Evolutionary conservation across 2,888 invertebrate genomes (phyloP).

Genomic region (Physocephala rufipes): DNA sequence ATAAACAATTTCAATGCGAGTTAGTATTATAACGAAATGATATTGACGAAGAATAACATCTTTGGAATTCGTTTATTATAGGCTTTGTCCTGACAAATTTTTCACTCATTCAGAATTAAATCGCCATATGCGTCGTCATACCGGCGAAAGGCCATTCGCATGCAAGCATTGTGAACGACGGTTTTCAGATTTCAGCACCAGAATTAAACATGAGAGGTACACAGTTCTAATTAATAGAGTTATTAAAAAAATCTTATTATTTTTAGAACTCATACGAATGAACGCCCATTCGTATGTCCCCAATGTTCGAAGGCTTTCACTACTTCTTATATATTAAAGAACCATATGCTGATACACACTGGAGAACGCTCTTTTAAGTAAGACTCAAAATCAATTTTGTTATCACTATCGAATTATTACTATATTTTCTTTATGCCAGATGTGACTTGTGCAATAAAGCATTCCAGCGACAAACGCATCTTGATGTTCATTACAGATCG

Average conservation of each 20-base stretch:
- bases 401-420: no score
- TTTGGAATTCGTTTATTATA: conserved; percentile 33
- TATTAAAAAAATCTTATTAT: neutral
- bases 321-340: conserved; percentile 57
- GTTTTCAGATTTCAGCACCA: conserved; percentile 57
- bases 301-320: conserved; percentile 58
- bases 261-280: conserved; percentile 56
- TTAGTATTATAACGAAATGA: conserved; percentile 42
- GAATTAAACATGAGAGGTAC: conserved; percentile 54
- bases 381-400: conserved; percentile 27
- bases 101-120: conserved; percentile 57
- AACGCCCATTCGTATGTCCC: conserved; percentile 54
- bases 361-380: conserved; percentile 57
- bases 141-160: conserved; percentile 56
- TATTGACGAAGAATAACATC: neutral
- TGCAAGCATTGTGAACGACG: conserved; percentile 55
- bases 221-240: neutral
- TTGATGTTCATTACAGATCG: conserved; percentile 45
- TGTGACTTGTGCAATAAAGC: conserved; percentile 45
- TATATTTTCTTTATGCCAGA: conserved; percentile 32
- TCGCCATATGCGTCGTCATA: conserved; percentile 57
- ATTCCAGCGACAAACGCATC: conserved; percentile 45
- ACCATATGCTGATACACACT: conserved; percentile 58
- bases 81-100: conserved; percentile 56
- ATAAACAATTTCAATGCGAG: conserved; percentile 59